These are phyloP conservation scores for Triops longicaudatus DNA, from an alignment of 1,140 invertebrate species.

Conservation along the genomic window DNA sequence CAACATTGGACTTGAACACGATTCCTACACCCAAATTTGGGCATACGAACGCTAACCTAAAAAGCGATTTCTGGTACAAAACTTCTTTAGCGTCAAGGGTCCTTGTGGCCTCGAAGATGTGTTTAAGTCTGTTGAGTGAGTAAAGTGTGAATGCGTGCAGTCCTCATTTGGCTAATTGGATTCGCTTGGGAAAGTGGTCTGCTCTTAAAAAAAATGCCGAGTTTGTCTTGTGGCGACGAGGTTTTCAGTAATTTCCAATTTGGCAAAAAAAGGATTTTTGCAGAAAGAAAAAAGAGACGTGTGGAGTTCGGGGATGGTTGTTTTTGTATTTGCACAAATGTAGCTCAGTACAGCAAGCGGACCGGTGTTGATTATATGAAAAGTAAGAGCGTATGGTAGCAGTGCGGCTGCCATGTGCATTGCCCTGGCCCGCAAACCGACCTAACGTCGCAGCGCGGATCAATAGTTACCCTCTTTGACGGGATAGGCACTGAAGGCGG, in stretches of 20 bases:
- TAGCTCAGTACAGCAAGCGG: too few relatives aligned
- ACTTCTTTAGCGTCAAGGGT: too few relatives aligned
- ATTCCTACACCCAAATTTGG: not conserved
- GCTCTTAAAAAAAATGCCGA: too few relatives aligned
- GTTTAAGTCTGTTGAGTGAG: not conserved
- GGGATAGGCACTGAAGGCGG: not conserved
- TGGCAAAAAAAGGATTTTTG: not conserved
- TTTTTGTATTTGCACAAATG: not conserved
- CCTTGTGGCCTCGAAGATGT: not conserved
- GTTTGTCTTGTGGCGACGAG: too few relatives aligned
- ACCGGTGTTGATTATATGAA: not conserved
- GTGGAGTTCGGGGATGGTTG: not conserved
- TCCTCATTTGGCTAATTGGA: slow-evolving; percentile 1
- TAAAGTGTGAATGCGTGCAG: not conserved
- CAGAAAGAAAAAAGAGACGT: not conserved
- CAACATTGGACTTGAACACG: not conserved
- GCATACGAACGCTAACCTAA: too few relatives aligned
- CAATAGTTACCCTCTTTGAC: slow-evolving; percentile 15
- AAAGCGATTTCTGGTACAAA: too few relatives aligned
- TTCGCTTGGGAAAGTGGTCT: not conserved
- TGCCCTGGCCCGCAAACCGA: not conserved
- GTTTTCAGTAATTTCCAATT: too few relatives aligned
- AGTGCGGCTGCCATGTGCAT: slow-evolving; percentile 9
- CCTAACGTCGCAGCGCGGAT: slow-evolving; percentile 4
- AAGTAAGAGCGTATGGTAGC: not conserved